Base-by-base conservation (phyloP, 1,140 invertebrate genomes). In the Pissodes strobi region DNA sequence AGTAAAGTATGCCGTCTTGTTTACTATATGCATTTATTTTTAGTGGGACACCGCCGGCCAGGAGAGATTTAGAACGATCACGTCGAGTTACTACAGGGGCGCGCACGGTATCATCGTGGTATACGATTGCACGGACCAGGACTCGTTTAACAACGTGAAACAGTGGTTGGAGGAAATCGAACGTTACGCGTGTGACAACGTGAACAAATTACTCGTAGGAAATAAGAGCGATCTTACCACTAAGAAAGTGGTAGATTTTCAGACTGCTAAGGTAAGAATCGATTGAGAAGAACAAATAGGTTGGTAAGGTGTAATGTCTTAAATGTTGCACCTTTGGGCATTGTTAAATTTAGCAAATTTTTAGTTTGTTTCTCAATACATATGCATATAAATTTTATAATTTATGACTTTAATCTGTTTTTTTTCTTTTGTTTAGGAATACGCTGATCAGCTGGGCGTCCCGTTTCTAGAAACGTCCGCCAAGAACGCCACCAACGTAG, bases 81-180 rank as follows among this genome's bases (percentile, higher is more conserved):
- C 97, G 61, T 94, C 91, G 67, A 92, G 90, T 81, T 99, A 99
- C 80, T 99, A 99, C 81, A 87, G 97, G 80, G 97, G 97, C 67
- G 97, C 98, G 69, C 97, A 99, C 82, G 98, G 98, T 76, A 99
- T 99, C 76, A 99, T 99, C 80, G 95, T 99, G 69, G 97, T 99
- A 27, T 99, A 99, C 79, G 98, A 99, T 82, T 98, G 97, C 76
- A 99, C 98, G 79, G 97, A 99, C 82, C 79, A 88, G 80, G 95
- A 98, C 81, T 94, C 95, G 13, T 98, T 98, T 80, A 95, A 94
- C 79, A 97, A 98, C 81, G 92, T 98, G 4, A 97, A 97, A 82
- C 94, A 97, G 77, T 98, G 95, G 95, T 82, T 98, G 65, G 94
- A 97, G 79, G 95, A 98, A 85, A 98, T 98, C 74, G 94, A 98